Evolutionary conservation across 2,888 invertebrate genomes (phyloP).

Genomic region (Eutolmus rufibarbis): DNA sequence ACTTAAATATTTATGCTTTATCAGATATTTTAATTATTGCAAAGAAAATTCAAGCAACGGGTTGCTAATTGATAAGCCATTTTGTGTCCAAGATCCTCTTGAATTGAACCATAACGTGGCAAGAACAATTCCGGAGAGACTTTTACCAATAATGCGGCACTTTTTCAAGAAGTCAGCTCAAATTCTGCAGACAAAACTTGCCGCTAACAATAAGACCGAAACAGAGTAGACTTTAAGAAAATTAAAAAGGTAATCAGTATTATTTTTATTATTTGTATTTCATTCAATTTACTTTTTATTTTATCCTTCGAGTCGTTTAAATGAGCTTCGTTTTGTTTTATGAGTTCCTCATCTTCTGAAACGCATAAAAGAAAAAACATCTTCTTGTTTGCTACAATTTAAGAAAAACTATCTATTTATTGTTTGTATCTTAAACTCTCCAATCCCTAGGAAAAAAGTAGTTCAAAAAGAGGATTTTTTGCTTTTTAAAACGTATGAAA

Average conservation of each 20-base stretch:
- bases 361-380: too few species aligned
- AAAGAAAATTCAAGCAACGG: slow-evolving; percentile 44
- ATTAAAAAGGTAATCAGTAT: too few species aligned
- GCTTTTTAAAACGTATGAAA: too few species aligned
- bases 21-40: slow-evolving; percentile 54
- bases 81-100: slow-evolving; percentile 70
- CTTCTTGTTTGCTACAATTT: too few species aligned
- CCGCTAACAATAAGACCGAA: background rate
- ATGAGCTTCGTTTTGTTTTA: too few species aligned
- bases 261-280: background rate
- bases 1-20: background rate
- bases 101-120: slow-evolving; percentile 68
- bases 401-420: too few species aligned
- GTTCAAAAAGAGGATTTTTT: too few species aligned
- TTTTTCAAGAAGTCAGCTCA: slow-evolving; percentile 37
- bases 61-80: slow-evolving; percentile 53
- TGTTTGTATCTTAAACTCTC: too few species aligned
- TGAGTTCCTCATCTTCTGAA: too few species aligned
- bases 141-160: slow-evolving; percentile 33
- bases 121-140: slow-evolving; percentile 57
- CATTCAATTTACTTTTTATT: background rate
- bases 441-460: too few species aligned
- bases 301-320: too few species aligned
- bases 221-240: background rate
- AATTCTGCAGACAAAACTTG: background rate